Evolutionary conservation across 1,140 invertebrate genomes (phyloP).

Genomic region (Lepidurus packardi): DNA sequence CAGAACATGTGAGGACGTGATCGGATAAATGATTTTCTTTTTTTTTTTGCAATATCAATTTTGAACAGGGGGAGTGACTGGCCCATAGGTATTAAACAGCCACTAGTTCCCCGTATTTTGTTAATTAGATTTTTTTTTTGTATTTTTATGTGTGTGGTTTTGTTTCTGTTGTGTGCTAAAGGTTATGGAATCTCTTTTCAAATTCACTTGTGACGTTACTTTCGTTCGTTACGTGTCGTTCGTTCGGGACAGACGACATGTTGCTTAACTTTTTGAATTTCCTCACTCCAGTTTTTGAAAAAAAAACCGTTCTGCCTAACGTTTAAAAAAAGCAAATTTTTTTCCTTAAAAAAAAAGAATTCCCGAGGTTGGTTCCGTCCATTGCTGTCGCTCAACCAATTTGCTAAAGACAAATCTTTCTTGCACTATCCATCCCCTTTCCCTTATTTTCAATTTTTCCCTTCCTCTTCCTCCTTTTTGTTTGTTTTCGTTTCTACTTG

Average conservation of each 20-base stretch:
- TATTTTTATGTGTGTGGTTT: background rate
- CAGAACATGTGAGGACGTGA: background rate
- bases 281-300: background rate
- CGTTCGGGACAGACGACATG: background rate
- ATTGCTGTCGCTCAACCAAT: conserved; percentile 21
- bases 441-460: background rate
- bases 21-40: background rate
- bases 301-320: background rate
- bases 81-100: background rate
- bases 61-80: background rate
- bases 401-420: background rate
- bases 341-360: background rate
- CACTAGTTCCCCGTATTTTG: background rate
- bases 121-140: background rate
- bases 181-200: background rate
- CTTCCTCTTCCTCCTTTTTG: background rate
- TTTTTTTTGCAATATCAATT: background rate
- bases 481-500: background rate
- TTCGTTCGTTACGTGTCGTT: background rate
- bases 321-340: background rate
- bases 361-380: conserved; percentile 20
- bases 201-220: background rate
- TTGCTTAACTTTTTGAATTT: background rate
- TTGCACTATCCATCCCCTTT: background rate
- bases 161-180: background rate